phyloP scores from a whole-genome alignment of 2,797 vertebrate species.

The Smutsia temminckii region DNA sequence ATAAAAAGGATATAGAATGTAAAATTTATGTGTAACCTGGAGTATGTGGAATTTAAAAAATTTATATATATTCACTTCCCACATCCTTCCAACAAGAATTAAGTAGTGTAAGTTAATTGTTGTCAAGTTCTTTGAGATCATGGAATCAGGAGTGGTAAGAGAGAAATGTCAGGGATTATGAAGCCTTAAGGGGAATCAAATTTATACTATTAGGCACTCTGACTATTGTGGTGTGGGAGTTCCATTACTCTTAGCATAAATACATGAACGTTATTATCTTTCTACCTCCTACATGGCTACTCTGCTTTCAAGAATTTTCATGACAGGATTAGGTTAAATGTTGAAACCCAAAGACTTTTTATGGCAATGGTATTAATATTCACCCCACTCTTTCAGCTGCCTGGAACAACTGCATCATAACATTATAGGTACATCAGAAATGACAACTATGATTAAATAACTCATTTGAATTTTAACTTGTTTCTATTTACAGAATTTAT shows the following conservation, averaged over 20 bases:
- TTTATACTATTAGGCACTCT: background rate
- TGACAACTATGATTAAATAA: constrained; percentile 75
- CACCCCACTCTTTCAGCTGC: constrained; percentile 61
- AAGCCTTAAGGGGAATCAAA: constrained; percentile 13
- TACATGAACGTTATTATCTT: constrained; percentile 64
- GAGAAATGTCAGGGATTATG: background rate
- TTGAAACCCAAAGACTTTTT: constrained; percentile 67
- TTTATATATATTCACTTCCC: background rate
- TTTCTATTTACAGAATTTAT: background rate
- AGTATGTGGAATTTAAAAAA: background rate
- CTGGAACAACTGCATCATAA: constrained; percentile 64
- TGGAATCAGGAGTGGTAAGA: background rate
- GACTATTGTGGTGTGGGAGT: constrained; percentile 53
- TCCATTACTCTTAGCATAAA: constrained; percentile 65
- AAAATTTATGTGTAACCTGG: background rate
- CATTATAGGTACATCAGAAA: constrained; percentile 72
- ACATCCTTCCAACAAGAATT: constrained; percentile 19
- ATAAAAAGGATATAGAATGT: background rate
- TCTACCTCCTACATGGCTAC: constrained; percentile 57
- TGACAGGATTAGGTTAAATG: constrained; percentile 56
- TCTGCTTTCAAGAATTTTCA: constrained; percentile 65
- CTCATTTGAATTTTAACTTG: constrained; percentile 65
- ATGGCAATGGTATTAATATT: constrained; percentile 63
- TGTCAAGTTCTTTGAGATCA: background rate
- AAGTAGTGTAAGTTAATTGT: background rate